Evolutionary conservation across 2,888 invertebrate species (phyloP).

Genomic region (Clepsis dumicolana): DNA sequence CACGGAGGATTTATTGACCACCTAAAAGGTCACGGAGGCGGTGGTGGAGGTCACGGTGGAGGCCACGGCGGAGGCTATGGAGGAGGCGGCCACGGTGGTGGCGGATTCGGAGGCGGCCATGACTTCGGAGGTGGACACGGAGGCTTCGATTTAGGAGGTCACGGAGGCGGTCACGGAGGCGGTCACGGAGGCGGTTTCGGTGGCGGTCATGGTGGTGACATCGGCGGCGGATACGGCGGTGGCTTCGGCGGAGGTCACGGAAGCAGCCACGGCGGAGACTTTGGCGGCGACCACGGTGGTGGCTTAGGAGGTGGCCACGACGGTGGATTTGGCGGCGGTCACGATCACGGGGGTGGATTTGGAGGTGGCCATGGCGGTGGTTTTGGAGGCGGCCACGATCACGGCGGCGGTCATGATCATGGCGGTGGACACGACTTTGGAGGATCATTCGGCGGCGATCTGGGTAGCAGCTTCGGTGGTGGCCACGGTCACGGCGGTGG

Average conservation of each 20-base stretch:
- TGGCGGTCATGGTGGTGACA: slow-evolving; percentile 50
- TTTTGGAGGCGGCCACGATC: slow-evolving; percentile 47
- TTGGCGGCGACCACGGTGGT: slow-evolving; percentile 49
- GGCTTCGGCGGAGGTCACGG: slow-evolving; percentile 46
- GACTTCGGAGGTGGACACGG: slow-evolving; percentile 58
- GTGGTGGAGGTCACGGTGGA: slow-evolving; percentile 51
- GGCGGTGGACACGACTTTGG: slow-evolving; percentile 46
- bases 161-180: slow-evolving; percentile 51
- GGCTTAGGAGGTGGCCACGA: slow-evolving; percentile 53
- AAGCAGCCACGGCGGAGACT: slow-evolving; percentile 45
- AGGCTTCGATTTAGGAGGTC: slow-evolving; percentile 49
- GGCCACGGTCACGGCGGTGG: slow-evolving; percentile 20
- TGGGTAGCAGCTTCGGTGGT: slow-evolving; percentile 41
- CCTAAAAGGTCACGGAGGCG: slow-evolving; percentile 50
- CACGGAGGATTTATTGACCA: slow-evolving; percentile 70
- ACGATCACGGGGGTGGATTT: slow-evolving; percentile 51
- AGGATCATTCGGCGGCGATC: slow-evolving; percentile 46
- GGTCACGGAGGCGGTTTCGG: slow-evolving; percentile 48
- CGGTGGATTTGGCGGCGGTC: slow-evolving; percentile 52
- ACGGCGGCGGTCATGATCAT: slow-evolving; percentile 44
- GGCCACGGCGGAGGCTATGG: slow-evolving; percentile 49
- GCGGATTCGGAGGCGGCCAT: slow-evolving; percentile 47
- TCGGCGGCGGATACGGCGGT: slow-evolving; percentile 56
- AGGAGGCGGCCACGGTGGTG: slow-evolving; percentile 50
- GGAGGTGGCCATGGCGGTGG: slow-evolving; percentile 45